These are phyloP conservation scores for Teleogryllus oceanicus DNA, from an alignment of 2,888 invertebrate species.

Conservation along the genomic window DNA sequence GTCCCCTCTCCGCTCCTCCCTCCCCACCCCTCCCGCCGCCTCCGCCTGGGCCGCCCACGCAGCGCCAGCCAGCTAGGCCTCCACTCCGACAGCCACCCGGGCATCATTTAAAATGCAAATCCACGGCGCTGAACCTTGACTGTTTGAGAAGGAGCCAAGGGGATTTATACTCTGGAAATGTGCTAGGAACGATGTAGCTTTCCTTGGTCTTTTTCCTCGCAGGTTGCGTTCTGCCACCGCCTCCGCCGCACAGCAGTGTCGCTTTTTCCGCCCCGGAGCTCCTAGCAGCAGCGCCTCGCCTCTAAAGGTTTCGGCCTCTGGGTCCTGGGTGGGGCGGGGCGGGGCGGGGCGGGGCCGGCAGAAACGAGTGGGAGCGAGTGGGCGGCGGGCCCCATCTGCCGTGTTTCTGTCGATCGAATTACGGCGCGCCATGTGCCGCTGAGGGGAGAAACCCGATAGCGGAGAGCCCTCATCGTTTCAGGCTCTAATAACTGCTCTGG, in stretches of 20 bases:
- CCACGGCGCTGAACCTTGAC: neutral
- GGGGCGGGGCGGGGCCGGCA: neutral
- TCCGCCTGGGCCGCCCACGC: constrained; percentile 3
- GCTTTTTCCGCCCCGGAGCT: neutral
- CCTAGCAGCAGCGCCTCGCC: too few relatives aligned
- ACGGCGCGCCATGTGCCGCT: constrained; percentile 21
- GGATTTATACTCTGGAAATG: constrained; percentile 18
- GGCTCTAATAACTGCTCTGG: neutral
- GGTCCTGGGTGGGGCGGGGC: too few relatives aligned
- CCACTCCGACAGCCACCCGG: neutral
- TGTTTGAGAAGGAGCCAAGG: constrained; percentile 4
- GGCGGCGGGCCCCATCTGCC: neutral
- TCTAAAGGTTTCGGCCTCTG: too few relatives aligned
- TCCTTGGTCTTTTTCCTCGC: constrained; percentile 9
- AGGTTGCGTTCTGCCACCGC: constrained; percentile 3
- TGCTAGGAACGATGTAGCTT: constrained; percentile 18
- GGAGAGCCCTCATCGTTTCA: neutral
- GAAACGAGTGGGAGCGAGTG: neutral
- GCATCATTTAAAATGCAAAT: constrained; percentile 18
- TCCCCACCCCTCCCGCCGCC: neutral
- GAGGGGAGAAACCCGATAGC: neutral
- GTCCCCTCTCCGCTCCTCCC: too few relatives aligned
- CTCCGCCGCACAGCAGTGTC: neutral
- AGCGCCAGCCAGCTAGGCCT: neutral
- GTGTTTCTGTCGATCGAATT: constrained; percentile 19